Base-by-base conservation (phyloP, 2,113 vertebrate species). In the Lepidothrix coronata region DNA sequence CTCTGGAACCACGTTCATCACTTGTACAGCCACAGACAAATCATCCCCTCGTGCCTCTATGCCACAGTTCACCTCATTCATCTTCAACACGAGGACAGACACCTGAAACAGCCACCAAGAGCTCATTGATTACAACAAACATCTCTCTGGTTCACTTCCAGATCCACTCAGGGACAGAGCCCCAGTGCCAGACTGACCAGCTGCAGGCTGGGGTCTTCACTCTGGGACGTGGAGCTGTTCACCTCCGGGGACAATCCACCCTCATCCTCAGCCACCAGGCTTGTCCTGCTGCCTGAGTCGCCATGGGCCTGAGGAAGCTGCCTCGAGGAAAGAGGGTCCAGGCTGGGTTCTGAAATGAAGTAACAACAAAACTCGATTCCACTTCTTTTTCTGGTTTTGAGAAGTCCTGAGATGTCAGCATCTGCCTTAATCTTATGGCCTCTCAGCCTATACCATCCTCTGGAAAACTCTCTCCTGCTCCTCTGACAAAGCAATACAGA, bases 221-320 rank as follows among this genome's bases (percentile, higher is more conserved):
- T 99, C 85, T 98, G 98, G 25, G 99, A 99, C 22, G 98, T 96
- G 2, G 98, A 99, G 97, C 99, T 99, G 97, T 98, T 98, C 79
- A 98, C 98, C 63, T 98, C 98, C 24, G 98, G 98, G 39, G 98
- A 98, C 2, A 81, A 98, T 80, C 75, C 94, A 24, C 97, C 98
- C 66, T 98, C 98, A 0, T 98, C 98, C 35, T 98, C 98, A n/a
- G 96, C 96, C 39, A 96, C 91, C 63, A 98, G 98, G 90, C 98
- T 99, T 57, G 94, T 82, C 30, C 91, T 97, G 74, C 97, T 97
- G 72, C 96, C 96, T 2, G 84, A 74, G 49, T 89, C 91, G 23
- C 55, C 72, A 17, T 94, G 78, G 59, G 63, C 70, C 63, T 63
- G 96, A 71, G 94, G 82, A 94, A 98, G 95, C 92, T 98, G 96